Evolutionary conservation across 2,888 invertebrate species (phyloP).

Genomic region (Agrilus biguttatus): DNA sequence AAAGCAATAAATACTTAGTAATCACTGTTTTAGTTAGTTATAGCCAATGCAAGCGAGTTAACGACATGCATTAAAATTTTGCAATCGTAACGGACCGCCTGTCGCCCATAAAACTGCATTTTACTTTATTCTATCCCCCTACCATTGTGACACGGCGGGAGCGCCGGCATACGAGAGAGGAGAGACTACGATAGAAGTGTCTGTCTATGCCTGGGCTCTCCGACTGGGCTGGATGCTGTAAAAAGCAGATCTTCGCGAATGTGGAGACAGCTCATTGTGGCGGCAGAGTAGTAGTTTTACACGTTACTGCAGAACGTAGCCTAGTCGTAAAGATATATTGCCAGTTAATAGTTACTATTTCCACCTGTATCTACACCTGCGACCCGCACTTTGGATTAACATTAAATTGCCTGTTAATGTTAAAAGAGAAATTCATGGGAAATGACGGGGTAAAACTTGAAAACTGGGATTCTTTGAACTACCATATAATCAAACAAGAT

Average conservation of each 20-base stretch:
- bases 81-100: constrained; percentile 21
- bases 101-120: constrained; percentile 19
- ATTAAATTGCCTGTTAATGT: neutral
- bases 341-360: constrained; percentile 24
- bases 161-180: neutral
- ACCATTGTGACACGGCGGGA: constrained; percentile 9
- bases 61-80: constrained; percentile 25
- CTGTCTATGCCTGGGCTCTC: too few relatives aligned
- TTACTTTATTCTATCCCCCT: constrained; percentile 16
- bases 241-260: constrained; percentile 3
- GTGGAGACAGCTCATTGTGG: constrained; percentile 11
- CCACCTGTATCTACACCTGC: constrained; percentile 20
- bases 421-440: too few relatives aligned
- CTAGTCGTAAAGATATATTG: constrained; percentile 24
- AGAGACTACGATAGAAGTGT: neutral
- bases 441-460: too few relatives aligned
- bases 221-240: too few relatives aligned
- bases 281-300: constrained; percentile 1
- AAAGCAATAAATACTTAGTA: constrained; percentile 22
- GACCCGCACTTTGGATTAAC: constrained; percentile 6
- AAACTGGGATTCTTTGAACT: too few relatives aligned
- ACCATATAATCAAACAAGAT: too few relatives aligned
- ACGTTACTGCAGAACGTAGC: constrained; percentile 6
- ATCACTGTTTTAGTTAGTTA: constrained; percentile 22
- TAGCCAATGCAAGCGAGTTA: constrained; percentile 18